Percentiles rank a stretch among this genome's conserved stretches.
phyloP scores from a whole-genome alignment of 2,888 invertebrate genomes.

The Phalera bucephala region DNA sequence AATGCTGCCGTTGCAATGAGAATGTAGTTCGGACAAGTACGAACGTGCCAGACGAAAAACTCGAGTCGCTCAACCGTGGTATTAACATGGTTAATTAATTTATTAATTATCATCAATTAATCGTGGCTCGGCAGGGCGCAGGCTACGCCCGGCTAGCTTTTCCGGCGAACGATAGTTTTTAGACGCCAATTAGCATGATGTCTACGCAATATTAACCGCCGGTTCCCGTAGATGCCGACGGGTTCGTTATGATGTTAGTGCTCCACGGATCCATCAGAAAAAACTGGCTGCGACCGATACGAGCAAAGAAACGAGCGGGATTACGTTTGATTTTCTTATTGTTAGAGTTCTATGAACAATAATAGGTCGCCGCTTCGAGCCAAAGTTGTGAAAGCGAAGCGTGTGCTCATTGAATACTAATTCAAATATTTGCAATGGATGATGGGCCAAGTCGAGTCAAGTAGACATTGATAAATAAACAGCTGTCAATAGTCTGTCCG shows the following conservation, averaged over 20 bases:
- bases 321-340: constrained; percentile 53
- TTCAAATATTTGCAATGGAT: constrained; percentile 58
- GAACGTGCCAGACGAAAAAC: constrained; percentile 62
- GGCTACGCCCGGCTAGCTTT: constrained; percentile 65
- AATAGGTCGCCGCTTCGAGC: constrained; percentile 30
- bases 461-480: constrained; percentile 72
- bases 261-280: constrained; percentile 28
- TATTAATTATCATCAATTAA: constrained; percentile 80
- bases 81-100: constrained; percentile 79
- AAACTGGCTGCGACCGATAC: constrained; percentile 39
- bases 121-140: constrained; percentile 58
- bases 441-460: constrained; percentile 42
- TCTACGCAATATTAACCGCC: constrained; percentile 46
- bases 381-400: constrained; percentile 40
- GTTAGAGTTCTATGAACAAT: constrained; percentile 40
- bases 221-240: constrained; percentile 52
- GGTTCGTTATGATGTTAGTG: constrained; percentile 46
- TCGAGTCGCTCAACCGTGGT: constrained; percentile 61
- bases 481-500: constrained; percentile 65
- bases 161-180: constrained; percentile 61
- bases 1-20: constrained; percentile 56
- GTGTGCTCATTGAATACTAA: constrained; percentile 47
- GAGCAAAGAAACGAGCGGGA: constrained; percentile 40
- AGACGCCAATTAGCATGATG: constrained; percentile 52
- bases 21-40: constrained; percentile 61